A percentile compares a stretch with the other conserved stretches of the same genome.
These are phyloP conservation scores for Netelia virgata DNA, from an alignment of 2,888 invertebrate species.

Conservation along the genomic window DNA sequence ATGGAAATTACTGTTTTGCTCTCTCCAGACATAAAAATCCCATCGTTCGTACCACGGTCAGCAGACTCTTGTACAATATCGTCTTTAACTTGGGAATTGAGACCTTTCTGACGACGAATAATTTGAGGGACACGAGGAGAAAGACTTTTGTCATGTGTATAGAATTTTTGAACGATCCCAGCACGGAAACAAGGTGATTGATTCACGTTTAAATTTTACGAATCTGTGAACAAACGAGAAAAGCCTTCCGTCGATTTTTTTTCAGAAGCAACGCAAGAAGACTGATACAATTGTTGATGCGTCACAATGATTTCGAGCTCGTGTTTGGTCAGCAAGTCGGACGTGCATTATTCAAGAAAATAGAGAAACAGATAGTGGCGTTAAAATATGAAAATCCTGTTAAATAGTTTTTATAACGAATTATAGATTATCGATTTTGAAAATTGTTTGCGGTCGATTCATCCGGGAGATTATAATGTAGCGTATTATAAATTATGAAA, in stretches of 20 bases:
- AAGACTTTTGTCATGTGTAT: slow-evolving; percentile 68
- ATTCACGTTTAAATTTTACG: not conserved
- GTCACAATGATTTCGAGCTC: slow-evolving; percentile 69
- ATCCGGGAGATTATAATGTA: not conserved
- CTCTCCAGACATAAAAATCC: slow-evolving; percentile 72
- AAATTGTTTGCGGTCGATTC: not conserved
- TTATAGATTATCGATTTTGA: not conserved
- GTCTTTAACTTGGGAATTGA: slow-evolving; percentile 66
- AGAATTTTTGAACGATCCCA: slow-evolving; percentile 71
- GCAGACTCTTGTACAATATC: slow-evolving; percentile 69
- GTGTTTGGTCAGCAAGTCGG: slow-evolving; percentile 71
- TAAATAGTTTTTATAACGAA: not conserved
- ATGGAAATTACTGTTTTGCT: not conserved
- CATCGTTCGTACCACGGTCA: slow-evolving; percentile 70
- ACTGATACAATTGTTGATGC: slow-evolving; percentile 70
- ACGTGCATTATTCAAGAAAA: slow-evolving; percentile 68
- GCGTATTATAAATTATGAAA: not conserved
- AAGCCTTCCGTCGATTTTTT: not conserved
- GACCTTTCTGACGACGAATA: slow-evolving; percentile 62
- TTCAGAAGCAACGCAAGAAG: slow-evolving; percentile 71
- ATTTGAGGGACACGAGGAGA: slow-evolving; percentile 67
- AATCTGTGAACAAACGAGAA: not conserved
- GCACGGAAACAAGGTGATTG: slow-evolving; percentile 72
- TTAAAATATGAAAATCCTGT: slow-evolving; percentile 67
- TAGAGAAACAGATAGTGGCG: slow-evolving; percentile 71